Evolutionary conservation across 2,797 vertebrate species (phyloP).

Genomic region (Dermochelys coriacea): DNA sequence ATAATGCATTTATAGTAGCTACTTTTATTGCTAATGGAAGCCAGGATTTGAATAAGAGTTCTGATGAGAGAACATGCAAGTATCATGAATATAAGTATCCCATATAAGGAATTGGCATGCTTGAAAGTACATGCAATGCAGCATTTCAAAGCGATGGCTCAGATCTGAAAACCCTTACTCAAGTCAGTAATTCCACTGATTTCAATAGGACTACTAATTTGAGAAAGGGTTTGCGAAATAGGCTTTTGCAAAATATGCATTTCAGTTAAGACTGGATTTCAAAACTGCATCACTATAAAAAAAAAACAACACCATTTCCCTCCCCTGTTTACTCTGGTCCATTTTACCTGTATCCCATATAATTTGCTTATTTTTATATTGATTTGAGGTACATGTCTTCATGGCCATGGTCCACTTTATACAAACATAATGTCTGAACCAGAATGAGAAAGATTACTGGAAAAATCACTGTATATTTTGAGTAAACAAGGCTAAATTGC

Average conservation of each 20-base stretch:
- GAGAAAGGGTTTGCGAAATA: background rate
- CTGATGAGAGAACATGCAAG: background rate
- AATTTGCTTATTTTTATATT: rapidly evolving
- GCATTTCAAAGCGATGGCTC: background rate
- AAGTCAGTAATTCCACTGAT: background rate
- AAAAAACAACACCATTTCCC: background rate
- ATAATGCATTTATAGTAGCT: background rate
- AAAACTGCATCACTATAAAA: background rate
- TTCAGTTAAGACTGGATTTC: background rate
- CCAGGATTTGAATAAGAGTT: background rate
- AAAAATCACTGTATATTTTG: background rate
- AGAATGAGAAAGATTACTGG: background rate
- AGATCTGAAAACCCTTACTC: background rate
- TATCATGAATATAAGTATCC: rapidly evolving
- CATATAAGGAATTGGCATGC: background rate
- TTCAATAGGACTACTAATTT: background rate
- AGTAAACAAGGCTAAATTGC: background rate
- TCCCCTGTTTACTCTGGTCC: background rate
- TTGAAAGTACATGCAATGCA: background rate
- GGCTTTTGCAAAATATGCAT: background rate
- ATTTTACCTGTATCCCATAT: background rate
- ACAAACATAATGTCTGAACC: background rate
- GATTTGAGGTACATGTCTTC: background rate
- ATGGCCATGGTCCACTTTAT: background rate
- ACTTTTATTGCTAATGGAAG: background rate